phyloP scores from a whole-genome alignment of 2,888 invertebrate species.

The Xestia xanthographa region DNA sequence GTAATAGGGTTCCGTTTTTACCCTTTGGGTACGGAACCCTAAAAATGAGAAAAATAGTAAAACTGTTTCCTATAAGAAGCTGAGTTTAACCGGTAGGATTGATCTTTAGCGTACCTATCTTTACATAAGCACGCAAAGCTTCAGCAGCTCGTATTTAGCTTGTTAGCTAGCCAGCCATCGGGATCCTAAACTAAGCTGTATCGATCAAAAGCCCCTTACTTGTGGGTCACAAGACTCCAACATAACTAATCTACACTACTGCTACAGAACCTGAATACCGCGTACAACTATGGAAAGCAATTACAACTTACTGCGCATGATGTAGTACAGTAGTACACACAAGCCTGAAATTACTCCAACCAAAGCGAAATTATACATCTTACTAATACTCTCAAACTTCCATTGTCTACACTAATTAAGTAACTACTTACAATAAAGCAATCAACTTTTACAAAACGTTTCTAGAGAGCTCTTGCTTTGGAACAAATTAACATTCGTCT shows the following conservation, averaged over 20 bases:
- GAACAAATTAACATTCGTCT: conserved; percentile 51
- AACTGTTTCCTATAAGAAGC: background rate
- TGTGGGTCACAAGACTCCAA: conserved; percentile 24
- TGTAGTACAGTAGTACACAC: conserved; percentile 23
- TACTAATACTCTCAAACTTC: conserved; percentile 20
- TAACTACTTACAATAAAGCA: conserved; percentile 40
- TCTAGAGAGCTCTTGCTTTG: conserved; percentile 29
- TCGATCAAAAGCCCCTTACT: conserved; percentile 39
- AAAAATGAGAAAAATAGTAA: background rate
- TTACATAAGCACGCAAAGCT: background rate
- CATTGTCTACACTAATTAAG: conserved; percentile 28
- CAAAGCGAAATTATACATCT: conserved; percentile 18
- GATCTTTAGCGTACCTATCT: background rate
- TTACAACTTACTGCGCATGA: conserved; percentile 55
- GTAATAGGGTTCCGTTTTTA: too few relatives aligned
- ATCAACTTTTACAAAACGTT: conserved; percentile 50
- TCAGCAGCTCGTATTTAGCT: conserved; percentile 23
- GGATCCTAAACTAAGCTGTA: conserved; percentile 27
- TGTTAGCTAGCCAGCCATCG: conserved; percentile 32
- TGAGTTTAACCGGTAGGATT: background rate
- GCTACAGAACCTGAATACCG: conserved; percentile 29
- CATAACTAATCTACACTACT: conserved; percentile 51
- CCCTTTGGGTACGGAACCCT: too few relatives aligned
- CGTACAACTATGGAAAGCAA: conserved; percentile 51
- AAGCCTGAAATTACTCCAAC: conserved; percentile 18